These are phyloP conservation scores for Leucania comma DNA, from an alignment of 2,888 invertebrate genomes.

Conservation along the genomic window DNA sequence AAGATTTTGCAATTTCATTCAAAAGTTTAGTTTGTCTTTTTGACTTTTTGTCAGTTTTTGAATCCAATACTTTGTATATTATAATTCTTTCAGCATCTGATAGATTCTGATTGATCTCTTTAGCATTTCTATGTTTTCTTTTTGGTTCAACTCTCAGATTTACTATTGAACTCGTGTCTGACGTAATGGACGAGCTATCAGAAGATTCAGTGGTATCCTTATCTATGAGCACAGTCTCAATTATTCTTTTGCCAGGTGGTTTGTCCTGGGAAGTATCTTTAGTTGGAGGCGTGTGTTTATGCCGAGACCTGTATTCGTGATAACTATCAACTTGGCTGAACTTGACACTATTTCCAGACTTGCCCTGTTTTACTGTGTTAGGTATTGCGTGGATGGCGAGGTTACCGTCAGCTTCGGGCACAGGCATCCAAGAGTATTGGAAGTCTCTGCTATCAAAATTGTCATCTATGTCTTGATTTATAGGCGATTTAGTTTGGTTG, in stretches of 20 bases:
- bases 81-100: conserved; percentile 85
- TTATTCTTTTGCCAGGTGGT: conserved; percentile 64
- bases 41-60: conserved; percentile 72
- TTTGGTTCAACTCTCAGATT: conserved; percentile 66
- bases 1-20: conserved; percentile 73
- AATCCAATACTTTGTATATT: conserved; percentile 84
- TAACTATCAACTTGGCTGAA: conserved; percentile 85
- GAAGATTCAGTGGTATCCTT: conserved; percentile 68
- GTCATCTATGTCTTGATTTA: conserved; percentile 56
- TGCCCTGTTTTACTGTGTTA: conserved; percentile 73
- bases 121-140: conserved; percentile 52
- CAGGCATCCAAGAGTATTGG: conserved; percentile 88
- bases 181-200: conserved; percentile 68
- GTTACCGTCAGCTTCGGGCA: conserved; percentile 83
- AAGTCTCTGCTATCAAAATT: conserved; percentile 74
- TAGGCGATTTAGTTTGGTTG: conserved; percentile 72
- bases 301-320: conserved; percentile 86
- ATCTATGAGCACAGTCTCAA: conserved; percentile 74
- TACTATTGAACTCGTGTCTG: conserved; percentile 78
- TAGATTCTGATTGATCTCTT: conserved; percentile 64
- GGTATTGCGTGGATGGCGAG: conserved; percentile 84
- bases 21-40: conserved; percentile 70
- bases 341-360: conserved; percentile 80
- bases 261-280: conserved; percentile 74
- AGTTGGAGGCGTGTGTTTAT: conserved; percentile 87